phyloP scores from a whole-genome alignment of 2,888 invertebrate species.

The Polia nebulosa region DNA sequence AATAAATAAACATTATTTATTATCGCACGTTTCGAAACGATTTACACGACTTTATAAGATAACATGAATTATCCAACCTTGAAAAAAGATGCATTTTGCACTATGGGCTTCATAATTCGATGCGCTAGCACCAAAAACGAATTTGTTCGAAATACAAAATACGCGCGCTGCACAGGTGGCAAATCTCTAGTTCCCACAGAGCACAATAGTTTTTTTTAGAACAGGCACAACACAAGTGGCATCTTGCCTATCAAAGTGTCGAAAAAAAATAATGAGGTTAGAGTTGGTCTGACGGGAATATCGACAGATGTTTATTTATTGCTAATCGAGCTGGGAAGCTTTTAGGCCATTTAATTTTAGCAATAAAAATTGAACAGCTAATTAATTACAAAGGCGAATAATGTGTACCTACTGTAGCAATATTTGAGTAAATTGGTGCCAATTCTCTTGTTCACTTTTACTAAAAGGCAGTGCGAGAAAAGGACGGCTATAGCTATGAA shows the following conservation, averaged over 20 bases:
- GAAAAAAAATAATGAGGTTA: conserved; percentile 75
- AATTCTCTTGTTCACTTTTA: no score
- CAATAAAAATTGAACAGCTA: conserved; percentile 2
- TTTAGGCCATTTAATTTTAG: conserved; percentile 10
- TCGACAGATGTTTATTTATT: conserved; percentile 49
- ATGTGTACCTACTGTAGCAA: no score
- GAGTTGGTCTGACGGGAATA: conserved; percentile 59
- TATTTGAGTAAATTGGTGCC: no score
- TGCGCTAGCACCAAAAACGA: conserved; percentile 37
- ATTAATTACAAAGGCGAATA: neutral
- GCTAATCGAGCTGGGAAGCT: conserved; percentile 8
- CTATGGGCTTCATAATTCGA: conserved; percentile 30
- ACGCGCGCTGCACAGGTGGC: conserved; percentile 76
- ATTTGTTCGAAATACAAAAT: conserved; percentile 49
- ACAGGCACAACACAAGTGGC: conserved; percentile 74
- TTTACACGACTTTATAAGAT: conserved; percentile 13
- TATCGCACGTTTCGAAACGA: conserved; percentile 25
- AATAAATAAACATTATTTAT: conserved; percentile 33
- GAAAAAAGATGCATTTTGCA: conserved; percentile 22
- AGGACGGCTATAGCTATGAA: no score
- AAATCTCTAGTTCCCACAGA: conserved; percentile 80
- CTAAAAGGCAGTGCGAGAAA: no score
- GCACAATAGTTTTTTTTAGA: conserved; percentile 77
- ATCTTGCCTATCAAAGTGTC: conserved; percentile 72
- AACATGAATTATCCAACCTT: conserved; percentile 35